A percentile compares a stretch with the other conserved stretches of the same genome.
Evolutionary conservation across 1,140 invertebrate species (phyloP).

Genomic region (Trichonephila inaurata): DNA sequence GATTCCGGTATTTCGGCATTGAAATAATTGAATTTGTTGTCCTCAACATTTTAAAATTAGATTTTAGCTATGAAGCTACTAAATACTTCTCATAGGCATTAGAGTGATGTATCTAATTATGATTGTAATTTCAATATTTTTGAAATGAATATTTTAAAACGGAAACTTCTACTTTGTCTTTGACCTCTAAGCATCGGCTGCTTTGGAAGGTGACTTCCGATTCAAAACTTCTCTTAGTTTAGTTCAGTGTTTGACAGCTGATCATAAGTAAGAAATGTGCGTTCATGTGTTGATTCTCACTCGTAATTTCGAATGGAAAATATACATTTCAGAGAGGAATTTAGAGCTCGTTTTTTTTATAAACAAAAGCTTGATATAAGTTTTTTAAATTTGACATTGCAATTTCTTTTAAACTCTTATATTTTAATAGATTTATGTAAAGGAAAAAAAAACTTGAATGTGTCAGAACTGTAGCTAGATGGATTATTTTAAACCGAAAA

Average conservation of each 20-base stretch:
- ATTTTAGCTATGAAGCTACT: no score
- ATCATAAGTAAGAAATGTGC: background rate
- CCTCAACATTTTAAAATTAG: no score
- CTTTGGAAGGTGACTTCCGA: conserved; percentile 67
- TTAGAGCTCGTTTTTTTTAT: background rate
- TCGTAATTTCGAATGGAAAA: background rate
- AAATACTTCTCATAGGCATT: no score
- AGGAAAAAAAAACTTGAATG: background rate
- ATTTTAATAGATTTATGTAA: background rate
- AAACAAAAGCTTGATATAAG: background rate
- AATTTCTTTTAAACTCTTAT: background rate
- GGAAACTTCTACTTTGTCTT: conserved; percentile 60
- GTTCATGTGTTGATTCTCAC: background rate
- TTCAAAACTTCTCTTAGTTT: conserved; percentile 51
- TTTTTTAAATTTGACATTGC: background rate
- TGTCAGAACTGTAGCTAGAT: no score
- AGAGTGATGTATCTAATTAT: background rate
- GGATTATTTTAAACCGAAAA: no score
- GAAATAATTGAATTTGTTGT: no score
- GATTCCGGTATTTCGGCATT: no score
- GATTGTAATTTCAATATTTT: background rate
- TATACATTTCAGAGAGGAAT: background rate
- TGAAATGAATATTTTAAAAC: background rate
- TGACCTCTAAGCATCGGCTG: conserved; percentile 72
- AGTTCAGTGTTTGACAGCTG: conserved; percentile 48